Base-by-base conservation (phyloP, 2,113 vertebrate genomes). In the Gopherus evgoodei region DNA sequence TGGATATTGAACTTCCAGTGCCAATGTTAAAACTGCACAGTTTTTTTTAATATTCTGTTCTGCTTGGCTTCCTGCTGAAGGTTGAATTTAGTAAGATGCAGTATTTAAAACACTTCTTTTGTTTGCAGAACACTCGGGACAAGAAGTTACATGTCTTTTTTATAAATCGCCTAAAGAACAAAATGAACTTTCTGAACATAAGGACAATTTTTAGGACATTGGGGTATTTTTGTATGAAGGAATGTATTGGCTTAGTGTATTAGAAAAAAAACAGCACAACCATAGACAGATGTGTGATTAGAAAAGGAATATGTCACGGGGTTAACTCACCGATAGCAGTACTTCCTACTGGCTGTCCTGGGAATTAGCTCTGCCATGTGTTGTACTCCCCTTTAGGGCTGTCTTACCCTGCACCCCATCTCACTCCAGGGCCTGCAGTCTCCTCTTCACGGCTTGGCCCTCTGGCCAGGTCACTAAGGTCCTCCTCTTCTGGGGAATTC, bases 101-200 rank as follows among this genome's bases (percentile, higher is more conserved):
- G 81, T 95, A 88, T 97, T 96, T 96, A 91, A 97, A 97, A 92
- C 94, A 94, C 95, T 97, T 93, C 2, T 94, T 92, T 97, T 98
- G 97, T 98, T 97, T 97, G 96, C 95, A 83, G 97, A 97, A 97
- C 96, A 90, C 94, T 95, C 93, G 94, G 83, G 57, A 59, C 2
- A 0, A 89, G 92, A 82, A 93, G 88, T 94, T 95, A 96, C 96
- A 92, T 93, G 88, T 4, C 90, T 95, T 53, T 96, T 82, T 42
- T 93, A 96, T 97, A 94, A 97, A 98, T 96, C 91, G 93, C 84
- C 86, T 57, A 53, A 92, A 94, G 97, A 96, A 97, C 96, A 98
- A 95, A 94, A 92, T 0, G 91, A 86, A 94, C 97, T 94, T 97
- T 97, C 89, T 96, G 92, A 97, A 87, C 83, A 93, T 91, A 97